Conservation (phyloP, 2,888 invertebrate species). For the Brenthis daphne region DNA sequence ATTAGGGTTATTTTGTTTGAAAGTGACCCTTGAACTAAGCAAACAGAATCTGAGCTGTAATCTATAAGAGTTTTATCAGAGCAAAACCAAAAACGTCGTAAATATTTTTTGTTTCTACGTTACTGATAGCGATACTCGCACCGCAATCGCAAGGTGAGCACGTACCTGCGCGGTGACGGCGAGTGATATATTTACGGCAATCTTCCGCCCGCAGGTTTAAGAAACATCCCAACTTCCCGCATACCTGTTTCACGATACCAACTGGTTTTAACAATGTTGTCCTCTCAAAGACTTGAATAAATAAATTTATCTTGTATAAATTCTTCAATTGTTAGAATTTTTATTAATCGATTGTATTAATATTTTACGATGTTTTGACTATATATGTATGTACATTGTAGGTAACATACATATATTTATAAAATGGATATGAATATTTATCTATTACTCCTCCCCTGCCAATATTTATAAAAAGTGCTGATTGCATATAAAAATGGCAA, state of each 20-base stretch:
- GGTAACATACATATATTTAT: no score
- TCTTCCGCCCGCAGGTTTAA: constrained; percentile 52
- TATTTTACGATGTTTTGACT: no score
- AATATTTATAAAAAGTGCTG: constrained; percentile 18
- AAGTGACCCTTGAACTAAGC: not conserved
- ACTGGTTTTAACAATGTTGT: constrained; percentile 22
- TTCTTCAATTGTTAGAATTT: not conserved
- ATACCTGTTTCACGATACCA: constrained; percentile 48
- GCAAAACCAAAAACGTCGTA: constrained; percentile 9
- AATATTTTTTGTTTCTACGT: constrained; percentile 29
- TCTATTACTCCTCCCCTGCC: not conserved
- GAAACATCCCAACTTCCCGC: constrained; percentile 55
- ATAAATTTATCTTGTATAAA: not conserved
- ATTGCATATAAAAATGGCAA: constrained; percentile 24
- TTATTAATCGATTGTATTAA: not conserved
- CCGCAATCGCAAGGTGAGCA: constrained; percentile 48
- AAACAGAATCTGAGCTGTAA: not conserved
- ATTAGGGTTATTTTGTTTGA: not conserved
- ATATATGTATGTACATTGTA: no score
- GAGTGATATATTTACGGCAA: constrained; percentile 61
- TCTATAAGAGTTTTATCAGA: not conserved
- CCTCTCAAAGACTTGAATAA: not conserved
- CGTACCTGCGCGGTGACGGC: constrained; percentile 54
- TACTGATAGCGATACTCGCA: constrained; percentile 31
- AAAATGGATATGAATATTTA: no score